Evolutionary conservation across 2,113 vertebrate species (phyloP).

Genomic region (Nannobrachium achirus): DNA sequence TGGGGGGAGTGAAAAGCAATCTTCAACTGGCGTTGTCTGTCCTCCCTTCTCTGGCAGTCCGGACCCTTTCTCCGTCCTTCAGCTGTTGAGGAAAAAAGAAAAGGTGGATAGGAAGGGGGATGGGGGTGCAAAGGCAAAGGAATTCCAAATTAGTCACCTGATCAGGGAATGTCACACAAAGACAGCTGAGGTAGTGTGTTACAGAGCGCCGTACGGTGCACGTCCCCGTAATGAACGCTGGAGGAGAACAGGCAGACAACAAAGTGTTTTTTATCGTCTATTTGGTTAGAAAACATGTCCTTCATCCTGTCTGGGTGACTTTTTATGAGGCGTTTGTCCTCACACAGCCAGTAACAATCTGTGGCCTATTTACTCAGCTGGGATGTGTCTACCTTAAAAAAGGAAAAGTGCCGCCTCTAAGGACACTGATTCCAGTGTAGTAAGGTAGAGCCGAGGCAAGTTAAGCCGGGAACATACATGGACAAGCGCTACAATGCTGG

Average conservation of each 20-base stretch:
- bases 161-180: slow-evolving; percentile 36
- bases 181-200: slow-evolving; percentile 41
- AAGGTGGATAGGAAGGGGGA: slow-evolving; percentile 21
- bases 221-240: slow-evolving; percentile 43
- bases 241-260: slow-evolving; percentile 35
- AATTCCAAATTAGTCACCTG: slow-evolving; percentile 45
- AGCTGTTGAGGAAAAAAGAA: slow-evolving; percentile 43
- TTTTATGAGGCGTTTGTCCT: slow-evolving; percentile 55
- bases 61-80: slow-evolving; percentile 78
- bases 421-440: too few relatives aligned
- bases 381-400: slow-evolving; percentile 34
- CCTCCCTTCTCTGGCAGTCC: slow-evolving; percentile 62
- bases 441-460: too few relatives aligned
- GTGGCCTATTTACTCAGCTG: slow-evolving; percentile 65
- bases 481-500: too few relatives aligned
- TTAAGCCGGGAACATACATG: too few relatives aligned
- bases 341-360: slow-evolving; percentile 22
- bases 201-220: slow-evolving; percentile 26
- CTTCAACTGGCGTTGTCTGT: slow-evolving; percentile 60
- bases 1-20: slow-evolving; percentile 61
- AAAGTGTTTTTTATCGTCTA: slow-evolving; percentile 54
- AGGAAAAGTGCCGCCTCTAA: slow-evolving; percentile 34
- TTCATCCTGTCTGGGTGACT: slow-evolving; percentile 54
- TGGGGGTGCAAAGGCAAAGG: slow-evolving; percentile 37
- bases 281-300: slow-evolving; percentile 50